Evolutionary conservation across 2,888 invertebrate genomes (phyloP), one percentile per base, ranked within the genome.

Genomic region (Frankliniella fusca): DNA sequence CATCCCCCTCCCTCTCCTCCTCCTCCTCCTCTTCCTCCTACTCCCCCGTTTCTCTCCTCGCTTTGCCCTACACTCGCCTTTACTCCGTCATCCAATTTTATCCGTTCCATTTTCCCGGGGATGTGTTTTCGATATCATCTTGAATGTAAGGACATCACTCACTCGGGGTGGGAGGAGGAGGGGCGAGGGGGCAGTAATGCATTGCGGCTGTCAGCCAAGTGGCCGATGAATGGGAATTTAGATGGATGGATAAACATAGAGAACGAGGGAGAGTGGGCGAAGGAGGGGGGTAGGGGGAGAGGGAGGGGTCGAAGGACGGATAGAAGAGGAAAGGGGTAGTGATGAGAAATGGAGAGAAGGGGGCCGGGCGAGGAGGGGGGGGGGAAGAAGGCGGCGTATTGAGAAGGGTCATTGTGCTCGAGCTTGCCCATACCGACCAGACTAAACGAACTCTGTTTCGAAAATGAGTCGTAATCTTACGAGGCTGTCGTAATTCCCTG

Each of bases 311-410:
- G 81, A 82, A 83, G 49, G 27, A 80, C 23, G 84, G 84, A 84
- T 82, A 84, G 84, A 84, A 83, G 84, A 83, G 83, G 83, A 83
- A 84, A 83, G 83, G 83, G 83, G 83, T 83, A 83, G 83, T 83
- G 84, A 84, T 83, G 83, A 83, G 83, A 84, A 38, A 38, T 38
- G 85, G 83, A 83, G 81, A 83, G 85, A 80, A 80, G 70, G 70
- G 65, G 80, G 83, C 23, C 20, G 70, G 81, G 80, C 61, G 82
- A 48, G 81, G 81, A 81, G 76, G 76, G 70, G 50, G 83, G 65
- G 81, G 80, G 80, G 50, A 50, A 79, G 50, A n/a, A 48, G 50
- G 49, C 27, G n/a, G 80, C 80, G 83, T 83, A 81, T 54, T 80
- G 81, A 79, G 76, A 81, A 50, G 82, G 80, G 65, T 28, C 82